Evolutionary conservation across 2,797 vertebrate genomes (phyloP).

Genomic region (Pempheris klunzingeri): DNA sequence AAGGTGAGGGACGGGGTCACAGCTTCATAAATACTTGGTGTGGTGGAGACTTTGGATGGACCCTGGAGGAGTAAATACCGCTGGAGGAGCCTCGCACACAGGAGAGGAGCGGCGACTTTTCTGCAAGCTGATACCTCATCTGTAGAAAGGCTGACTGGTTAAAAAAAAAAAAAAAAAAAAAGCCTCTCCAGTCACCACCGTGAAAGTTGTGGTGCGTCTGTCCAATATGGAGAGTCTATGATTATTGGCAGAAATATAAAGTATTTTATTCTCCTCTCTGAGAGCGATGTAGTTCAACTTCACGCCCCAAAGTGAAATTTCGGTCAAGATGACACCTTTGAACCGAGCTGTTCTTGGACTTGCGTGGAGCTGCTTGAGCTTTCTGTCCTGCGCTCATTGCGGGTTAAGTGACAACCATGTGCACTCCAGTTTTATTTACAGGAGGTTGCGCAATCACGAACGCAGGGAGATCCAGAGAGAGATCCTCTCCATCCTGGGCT

Average conservation of each 20-base stretch:
- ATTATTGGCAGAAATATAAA: constrained; percentile 45
- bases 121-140: constrained; percentile 59
- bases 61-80: constrained; percentile 60
- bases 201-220: constrained; percentile 46
- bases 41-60: constrained; percentile 71
- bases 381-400: constrained; percentile 90
- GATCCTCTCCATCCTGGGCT: constrained; percentile 98
- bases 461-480: constrained; percentile 98
- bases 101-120: constrained; percentile 58
- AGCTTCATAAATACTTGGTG: constrained; percentile 76
- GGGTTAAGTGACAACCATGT: constrained; percentile 96
- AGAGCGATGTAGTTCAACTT: constrained; percentile 78
- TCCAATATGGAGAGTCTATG: constrained; percentile 66
- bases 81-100: constrained; percentile 47
- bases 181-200: constrained; percentile 31
- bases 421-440: constrained; percentile 99
- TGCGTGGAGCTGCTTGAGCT: constrained; percentile 92
- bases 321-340: constrained; percentile 82
- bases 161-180: neutral
- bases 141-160: constrained; percentile 28
- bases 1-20: constrained; percentile 80
- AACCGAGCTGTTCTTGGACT: constrained; percentile 89
- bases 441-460: constrained; percentile 97
- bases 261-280: constrained; percentile 18
- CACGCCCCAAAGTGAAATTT: constrained; percentile 61